phyloP scores from a whole-genome alignment of 2,113 vertebrate species.

The Platichthys flesus region DNA sequence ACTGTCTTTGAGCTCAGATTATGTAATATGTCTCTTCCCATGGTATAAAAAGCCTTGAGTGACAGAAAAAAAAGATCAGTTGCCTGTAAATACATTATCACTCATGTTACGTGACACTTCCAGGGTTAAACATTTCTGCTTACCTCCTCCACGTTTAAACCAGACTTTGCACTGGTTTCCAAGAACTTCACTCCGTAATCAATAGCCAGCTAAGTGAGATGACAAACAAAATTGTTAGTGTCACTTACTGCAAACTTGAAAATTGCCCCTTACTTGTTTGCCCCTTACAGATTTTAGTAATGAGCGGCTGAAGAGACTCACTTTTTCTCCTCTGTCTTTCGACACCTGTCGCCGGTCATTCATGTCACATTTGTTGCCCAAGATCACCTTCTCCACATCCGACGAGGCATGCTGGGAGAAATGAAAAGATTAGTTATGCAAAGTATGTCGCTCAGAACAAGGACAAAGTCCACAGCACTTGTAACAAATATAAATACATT shows the following conservation, averaged over 20 bases:
- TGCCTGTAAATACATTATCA: background rate
- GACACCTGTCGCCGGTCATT: constrained; percentile 97
- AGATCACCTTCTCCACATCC: constrained; percentile 97
- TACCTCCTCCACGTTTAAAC: constrained; percentile 98
- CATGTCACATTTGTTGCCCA: constrained; percentile 99
- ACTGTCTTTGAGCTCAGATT: constrained; percentile 98
- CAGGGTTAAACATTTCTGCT: constrained; percentile 41
- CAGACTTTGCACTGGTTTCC: constrained; percentile 98
- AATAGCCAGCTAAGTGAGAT: constrained; percentile 90
- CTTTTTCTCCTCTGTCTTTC: constrained; percentile 96
- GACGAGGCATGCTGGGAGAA: constrained; percentile 92
- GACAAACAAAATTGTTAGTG: background rate
- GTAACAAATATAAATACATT: background rate
- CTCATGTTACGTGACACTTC: background rate
- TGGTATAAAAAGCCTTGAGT: constrained; percentile 93
- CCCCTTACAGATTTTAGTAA: background rate
- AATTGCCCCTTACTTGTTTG: background rate
- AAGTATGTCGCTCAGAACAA: background rate
- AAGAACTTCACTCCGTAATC: constrained; percentile 98
- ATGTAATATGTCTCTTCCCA: constrained; percentile 96
- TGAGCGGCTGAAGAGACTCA: constrained; percentile 64
- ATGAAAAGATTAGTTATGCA: constrained; percentile 15
- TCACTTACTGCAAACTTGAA: background rate
- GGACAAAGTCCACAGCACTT: background rate
- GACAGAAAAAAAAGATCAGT: constrained; percentile 15